Evolutionary conservation across 64 coral and sea anemone genomes (phyloP), one percentile per base, ranked within the genome.

Genomic region (Trachythela sp.): DNA sequence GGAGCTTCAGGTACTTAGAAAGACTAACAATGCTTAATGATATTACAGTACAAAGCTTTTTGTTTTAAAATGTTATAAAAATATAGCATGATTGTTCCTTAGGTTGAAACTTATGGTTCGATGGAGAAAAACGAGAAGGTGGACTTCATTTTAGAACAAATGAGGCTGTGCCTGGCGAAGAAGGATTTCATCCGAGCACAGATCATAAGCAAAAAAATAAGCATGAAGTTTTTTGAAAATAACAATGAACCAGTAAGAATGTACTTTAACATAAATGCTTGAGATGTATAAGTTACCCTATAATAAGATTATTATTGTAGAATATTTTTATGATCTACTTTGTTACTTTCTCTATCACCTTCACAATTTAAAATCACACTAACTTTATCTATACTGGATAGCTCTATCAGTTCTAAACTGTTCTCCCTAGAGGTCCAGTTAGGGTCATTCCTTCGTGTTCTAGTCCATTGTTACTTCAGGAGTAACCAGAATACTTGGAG

Each of bases 121-220:
- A 98, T 98, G 95, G 95, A 98, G 40, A 98, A 40, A 49, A 86
- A 92, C 39, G 95, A 98, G 86, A 98, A 98, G 64, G 95, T 98
- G 45, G 95, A 94, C 38, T 98, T 98, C 64, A 98, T 98, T 37
- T 54, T 98, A 86, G 95, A 98, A 36, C 95, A 98, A 87, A 98
- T 98, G 93, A 89, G 95, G 17, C 64, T 98, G 49, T 98, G 95
- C 40, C 80, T 98, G 54, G 95, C 95, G 24, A 98, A 93, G 91
- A 98, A 98, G 48, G 95, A 98, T 72, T 94, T 90, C 85, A 92
- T 98, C 70, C 92, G 94, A 43, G 94, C 95, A 89, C 95, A 98
- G 59, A 98, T 98, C 86, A 98, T 98, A 41, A 98, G 95, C 84
- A 98, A 98, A 88, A 98, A 98, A 88, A 98, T 98, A 24, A 98